Base-by-base conservation (phyloP, 2,113 vertebrate species). In the Colossoma macropomum region DNA sequence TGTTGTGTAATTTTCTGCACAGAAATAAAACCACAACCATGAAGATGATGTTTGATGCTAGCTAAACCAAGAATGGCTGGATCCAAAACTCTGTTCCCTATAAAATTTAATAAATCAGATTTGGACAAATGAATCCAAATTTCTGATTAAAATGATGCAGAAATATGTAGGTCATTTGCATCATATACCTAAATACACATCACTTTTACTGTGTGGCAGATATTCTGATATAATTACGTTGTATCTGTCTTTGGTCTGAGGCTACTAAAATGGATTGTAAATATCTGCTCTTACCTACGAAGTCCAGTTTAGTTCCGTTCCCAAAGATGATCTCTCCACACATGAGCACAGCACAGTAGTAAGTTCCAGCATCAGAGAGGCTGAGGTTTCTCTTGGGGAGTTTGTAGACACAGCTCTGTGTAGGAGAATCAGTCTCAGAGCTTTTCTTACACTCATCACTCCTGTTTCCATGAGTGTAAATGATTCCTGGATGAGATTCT, bases 401-500 rank as follows among this genome's bases (percentile, higher is more conserved):
- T 59, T n/a, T 59, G 56, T 59, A 59, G 56, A 59, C 56, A 59
- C 56, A 59, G 56, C 56, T 59, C 56, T 59, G 56, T 59, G 56
- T 59, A 59, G 56, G 13, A 59, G 56, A 59, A 59, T 23, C 66
- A 69, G 66, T 27, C 66, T 69, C 66, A 38, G 32, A 41, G 32
- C 19, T 69, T 4, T n/a, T 69, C 32, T 41, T 69, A 69, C 66
- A 69, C 66, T 69, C 10, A 69, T 11, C 19, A 41, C 32, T 69
- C 19, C 21, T 59, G 56, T 59, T n/a, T 59, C 56, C 56, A 59
- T 59, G 56, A 59, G 56, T 59, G 56, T 59, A 59, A 59, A 59
- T 59, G 56, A 59, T 59, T 59, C 56, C 56, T 59, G 56, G 56
- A 59, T 13, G 56, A 59, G 56, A 59, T 59, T 59, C 56, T 59